Conservation (phyloP, 2,797 vertebrate species). For the Borostomias antarcticus region DNA sequence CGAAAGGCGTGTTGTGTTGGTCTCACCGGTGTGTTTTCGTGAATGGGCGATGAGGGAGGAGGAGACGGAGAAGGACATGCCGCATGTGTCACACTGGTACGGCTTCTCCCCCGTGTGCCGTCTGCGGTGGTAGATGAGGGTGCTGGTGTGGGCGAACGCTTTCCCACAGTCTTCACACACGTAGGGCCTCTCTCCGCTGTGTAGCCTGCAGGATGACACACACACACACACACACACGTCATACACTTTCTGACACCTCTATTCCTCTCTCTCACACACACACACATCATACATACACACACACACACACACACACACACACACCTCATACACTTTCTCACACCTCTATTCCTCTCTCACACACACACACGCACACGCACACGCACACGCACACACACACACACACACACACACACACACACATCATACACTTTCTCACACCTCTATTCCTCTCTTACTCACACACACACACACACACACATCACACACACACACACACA, state of each 20-base stretch:
- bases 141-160: constrained; percentile 96
- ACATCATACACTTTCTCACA: no score
- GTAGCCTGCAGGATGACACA: constrained; percentile 77
- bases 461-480: no score
- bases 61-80: constrained; percentile 96
- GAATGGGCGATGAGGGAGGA: constrained; percentile 97
- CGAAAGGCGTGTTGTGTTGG: not conserved
- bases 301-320: not conserved
- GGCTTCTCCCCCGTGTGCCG: constrained; percentile 98
- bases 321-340: no score
- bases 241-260: no score
- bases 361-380: not conserved
- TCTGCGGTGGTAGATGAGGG: constrained; percentile 93
- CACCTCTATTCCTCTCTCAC: no score
- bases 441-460: no score
- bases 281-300: no score
- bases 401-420: not conserved
- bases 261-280: no score
- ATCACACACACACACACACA: no score
- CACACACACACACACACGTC: no score
- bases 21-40: constrained; percentile 91
- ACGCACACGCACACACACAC: not conserved
- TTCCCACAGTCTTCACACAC: constrained; percentile 94
- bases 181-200: constrained; percentile 97
- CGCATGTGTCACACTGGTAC: constrained; percentile 95